Evolutionary conservation across 2,113 vertebrate species (phyloP), one percentile per base, ranked within the genome.

Genomic region (Chaenocephalus aceratus): DNA sequence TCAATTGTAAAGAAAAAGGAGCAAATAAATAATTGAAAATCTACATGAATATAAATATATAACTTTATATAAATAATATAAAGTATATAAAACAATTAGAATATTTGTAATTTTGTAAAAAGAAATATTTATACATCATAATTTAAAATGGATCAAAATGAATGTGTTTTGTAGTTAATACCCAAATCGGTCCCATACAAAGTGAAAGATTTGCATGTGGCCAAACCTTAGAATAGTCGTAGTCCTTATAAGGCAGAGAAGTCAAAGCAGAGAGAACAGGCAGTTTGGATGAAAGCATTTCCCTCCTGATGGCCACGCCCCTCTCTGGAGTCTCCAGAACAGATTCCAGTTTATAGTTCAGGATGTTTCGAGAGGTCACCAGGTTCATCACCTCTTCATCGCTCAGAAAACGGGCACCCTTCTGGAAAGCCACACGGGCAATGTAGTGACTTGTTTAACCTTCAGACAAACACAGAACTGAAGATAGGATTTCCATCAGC

Each of bases 301-400:
- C 96, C 78, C 98, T 96, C 75, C 98, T 95, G 92, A 99, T 97
- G 68, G 95, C 95, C 67, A 99, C 97, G 10, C 97, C 98, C 88
- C 97, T 95, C 70, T 98, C 97, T 9, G 97, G 96, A 51, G 91
- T 96, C 86, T 98, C 97, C 93, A 99, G 96, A 44, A 97, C 69
- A 0, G 91, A 85, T 83, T 99, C 98, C 91, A 99, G 90, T 79
- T 97, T 98, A 84, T 99, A 98, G 51, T 95, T 91, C 62, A 95
- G 96, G 87, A 99, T 97, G 72, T 97, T 94, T 49, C 96, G 96
- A 1, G 96, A 94, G 61, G 91, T 95, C 16, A 99, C 97, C 85
- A 99, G 89, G 46, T 90, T 91, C 67, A 97, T 97, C 60, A 99
- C 94, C 83, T 99, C 98, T 14, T 93, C 90, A 80, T 99, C 95